Evolutionary conservation across 2,113 vertebrate species (phyloP), one percentile per base, ranked within the genome.

Genomic region (Oryzias javanicus): DNA sequence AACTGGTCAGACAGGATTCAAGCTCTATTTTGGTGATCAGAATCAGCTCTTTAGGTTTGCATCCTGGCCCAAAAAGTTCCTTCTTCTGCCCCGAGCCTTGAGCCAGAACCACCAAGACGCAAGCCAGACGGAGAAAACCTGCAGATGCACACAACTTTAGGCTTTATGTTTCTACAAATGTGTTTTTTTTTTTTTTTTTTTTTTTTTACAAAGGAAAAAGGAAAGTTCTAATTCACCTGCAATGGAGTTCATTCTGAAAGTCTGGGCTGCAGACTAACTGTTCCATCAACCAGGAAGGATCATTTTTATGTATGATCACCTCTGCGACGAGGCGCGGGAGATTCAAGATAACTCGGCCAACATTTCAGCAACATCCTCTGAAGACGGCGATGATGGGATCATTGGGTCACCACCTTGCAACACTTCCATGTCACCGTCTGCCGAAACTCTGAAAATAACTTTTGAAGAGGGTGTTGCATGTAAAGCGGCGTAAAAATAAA

Each of bases 181-280:
- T n/a, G n/a, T n/a, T n/a, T n/a, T n/a, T n/a, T n/a, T n/a, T n/a
- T n/a, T n/a, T n/a, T n/a, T n/a, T n/a, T n/a, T n/a, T n/a, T n/a
- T n/a, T n/a, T n/a, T n/a, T n/a, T n/a, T n/a, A n/a, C n/a, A n/a
- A n/a, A n/a, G n/a, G n/a, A n/a, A n/a, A n/a, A n/a, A n/a, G n/a
- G n/a, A n/a, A n/a, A n/a, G 54, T 14, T 41, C 17, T 35, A 72
- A 49, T 19, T 15, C 64, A 85, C 83, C 83, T 79, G 52, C 61
- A 41, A 19, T 15, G 53, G 12, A 27, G 18, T 45, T 67, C 83
- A 81, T 83, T 27, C 35, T 58, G 41, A 50, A 49, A 25, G 19
- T 41, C 49, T 54, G 8, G n/a, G 14, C 14, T 14, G n/a, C 12
- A 7, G 49, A 41, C 8, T 53, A 18, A 4, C 6, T 18, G 20